phyloP scores from a whole-genome alignment of 1,140 invertebrate genomes.

The Berghia stephanieae region DNA sequence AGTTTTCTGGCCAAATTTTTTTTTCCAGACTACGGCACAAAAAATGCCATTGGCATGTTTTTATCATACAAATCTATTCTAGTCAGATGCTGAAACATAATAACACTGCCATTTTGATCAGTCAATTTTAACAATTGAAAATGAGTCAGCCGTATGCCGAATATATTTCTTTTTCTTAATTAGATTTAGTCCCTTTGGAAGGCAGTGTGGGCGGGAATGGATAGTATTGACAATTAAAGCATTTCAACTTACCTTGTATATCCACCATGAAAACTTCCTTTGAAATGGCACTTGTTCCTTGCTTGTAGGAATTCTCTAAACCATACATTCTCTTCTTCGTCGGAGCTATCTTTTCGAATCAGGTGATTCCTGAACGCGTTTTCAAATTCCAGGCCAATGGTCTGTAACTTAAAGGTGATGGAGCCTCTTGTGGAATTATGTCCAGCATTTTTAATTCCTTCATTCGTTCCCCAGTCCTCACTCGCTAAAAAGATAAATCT shows the following conservation, averaged over 20 bases:
- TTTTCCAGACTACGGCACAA: too few species aligned
- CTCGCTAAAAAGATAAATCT: constrained; percentile 78
- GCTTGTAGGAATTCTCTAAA: constrained; percentile 54
- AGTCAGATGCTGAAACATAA: neutral
- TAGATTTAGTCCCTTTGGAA: neutral
- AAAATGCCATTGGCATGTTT: too few species aligned
- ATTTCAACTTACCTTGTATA: constrained; percentile 31
- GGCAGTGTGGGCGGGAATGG: neutral
- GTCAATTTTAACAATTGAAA: too few species aligned
- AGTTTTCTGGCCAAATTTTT: too few species aligned
- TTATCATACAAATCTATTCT: too few species aligned
- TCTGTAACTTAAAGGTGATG: constrained; percentile 44
- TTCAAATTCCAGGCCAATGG: constrained; percentile 4
- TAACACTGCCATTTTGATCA: too few species aligned
- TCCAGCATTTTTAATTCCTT: constrained; percentile 36
- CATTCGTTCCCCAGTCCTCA: constrained; percentile 81
- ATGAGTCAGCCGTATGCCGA: too few species aligned
- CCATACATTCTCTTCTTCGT: constrained; percentile 45
- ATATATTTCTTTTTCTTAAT: too few species aligned
- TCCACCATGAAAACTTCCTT: constrained; percentile 47
- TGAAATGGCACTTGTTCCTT: constrained; percentile 49
- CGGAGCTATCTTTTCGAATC: constrained; percentile 20
- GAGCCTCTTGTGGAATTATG: constrained; percentile 45
- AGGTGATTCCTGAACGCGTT: constrained; percentile 36
- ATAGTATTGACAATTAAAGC: neutral